Evolutionary conservation across 2,797 vertebrate species (phyloP), one percentile per base, ranked within the genome.

Genomic region (Luscinia luscinia): DNA sequence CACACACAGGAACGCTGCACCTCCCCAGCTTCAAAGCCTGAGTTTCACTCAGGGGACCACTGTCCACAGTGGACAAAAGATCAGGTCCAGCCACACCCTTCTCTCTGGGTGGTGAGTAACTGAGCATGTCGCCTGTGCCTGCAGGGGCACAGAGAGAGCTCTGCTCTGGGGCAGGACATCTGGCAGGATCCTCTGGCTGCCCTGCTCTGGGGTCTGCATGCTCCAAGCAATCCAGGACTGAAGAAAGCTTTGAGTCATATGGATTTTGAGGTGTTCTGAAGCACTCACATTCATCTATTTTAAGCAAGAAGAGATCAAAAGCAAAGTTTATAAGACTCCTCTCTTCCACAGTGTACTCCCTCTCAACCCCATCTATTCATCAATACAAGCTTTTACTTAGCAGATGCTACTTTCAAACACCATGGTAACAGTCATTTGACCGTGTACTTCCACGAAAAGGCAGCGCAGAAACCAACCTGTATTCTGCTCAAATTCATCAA

Each of bases 401-500:
- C 30, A 32, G 19, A 74, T 9, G 7, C 67, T 84, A 26, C 43
- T 83, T 89, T 59, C 48, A 49, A 14, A 68, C 32, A 38, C 57
- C 52, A 62, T 6, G 5, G 30, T 16, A 83, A 72, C 41, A 87
- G 58, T n/a, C 54, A 90, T 43, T 77, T 73, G 28, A 81, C 18
- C 17, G 6, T 26, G 41, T 15, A 77, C 24, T 77, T 77, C 64
- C 73, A 77, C 34, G 54, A 85, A 80, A 85, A 57, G 9, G 17
- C 24, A 83, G 21, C 22, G n/a, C 81, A 92, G 21, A 36, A 97
- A 98, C 98, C 96, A 95, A 99, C 99, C 99, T 98, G 99, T 96
- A 66, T 97, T 99, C 92, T 98, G 98, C 92, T 99, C 99, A 98
- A 99, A 99, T 97, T 99, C 99, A 96, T 99, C 99, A 5, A 99